phyloP scores from a whole-genome alignment of 2,113 vertebrate genomes.

The Peucedramus taeniatus region DNA sequence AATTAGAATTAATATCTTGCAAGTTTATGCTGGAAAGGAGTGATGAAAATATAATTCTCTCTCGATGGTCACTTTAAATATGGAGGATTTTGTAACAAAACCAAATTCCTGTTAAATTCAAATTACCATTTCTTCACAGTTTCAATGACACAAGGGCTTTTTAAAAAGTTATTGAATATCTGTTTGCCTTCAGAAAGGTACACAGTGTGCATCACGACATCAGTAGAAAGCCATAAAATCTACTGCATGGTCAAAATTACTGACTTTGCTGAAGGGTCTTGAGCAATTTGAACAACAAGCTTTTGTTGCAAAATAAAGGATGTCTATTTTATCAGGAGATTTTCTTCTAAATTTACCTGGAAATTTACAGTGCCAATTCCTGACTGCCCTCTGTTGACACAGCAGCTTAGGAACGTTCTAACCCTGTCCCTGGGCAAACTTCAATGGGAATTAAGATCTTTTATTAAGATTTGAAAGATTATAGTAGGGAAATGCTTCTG shows the following conservation, averaged over 20 bases:
- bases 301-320: neutral
- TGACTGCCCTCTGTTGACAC: neutral
- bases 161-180: neutral
- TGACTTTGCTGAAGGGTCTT: neutral
- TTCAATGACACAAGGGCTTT: neutral
- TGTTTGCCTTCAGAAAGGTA: neutral
- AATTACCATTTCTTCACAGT: neutral
- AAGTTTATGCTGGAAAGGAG: neutral
- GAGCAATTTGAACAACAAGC: neutral
- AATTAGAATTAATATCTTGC: neutral
- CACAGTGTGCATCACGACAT: neutral
- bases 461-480: neutral
- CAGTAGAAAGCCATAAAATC: neutral
- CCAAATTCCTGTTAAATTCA: neutral
- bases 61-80: neutral
- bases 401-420: neutral
- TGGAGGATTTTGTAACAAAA: neutral
- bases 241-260: neutral
- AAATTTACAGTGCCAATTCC: neutral
- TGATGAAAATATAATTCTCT: neutral
- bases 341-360: neutral
- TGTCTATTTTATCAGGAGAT: neutral
- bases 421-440: neutral
- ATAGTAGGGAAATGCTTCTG: neutral
- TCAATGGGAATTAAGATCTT: neutral